Conservation (phyloP, 2,113 vertebrate genomes). For the Lepus americanus region DNA sequence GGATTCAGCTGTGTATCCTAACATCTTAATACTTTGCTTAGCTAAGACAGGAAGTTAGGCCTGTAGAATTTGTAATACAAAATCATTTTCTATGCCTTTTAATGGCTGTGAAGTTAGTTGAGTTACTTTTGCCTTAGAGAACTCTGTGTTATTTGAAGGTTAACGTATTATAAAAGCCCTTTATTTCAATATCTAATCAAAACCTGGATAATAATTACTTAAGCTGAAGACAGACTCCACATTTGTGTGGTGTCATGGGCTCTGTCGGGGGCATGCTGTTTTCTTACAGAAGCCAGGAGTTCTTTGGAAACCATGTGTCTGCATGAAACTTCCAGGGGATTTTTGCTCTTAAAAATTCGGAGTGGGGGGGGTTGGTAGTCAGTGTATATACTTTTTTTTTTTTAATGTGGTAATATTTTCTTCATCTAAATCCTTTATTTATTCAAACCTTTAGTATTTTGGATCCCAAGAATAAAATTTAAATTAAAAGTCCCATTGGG, state of each 20-base stretch:
- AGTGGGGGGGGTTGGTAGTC: background rate
- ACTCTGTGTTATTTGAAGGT: background rate
- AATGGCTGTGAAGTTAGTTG: background rate
- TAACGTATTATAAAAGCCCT: background rate
- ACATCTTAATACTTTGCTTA: background rate
- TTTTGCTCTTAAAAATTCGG: background rate
- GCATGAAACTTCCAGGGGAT: background rate
- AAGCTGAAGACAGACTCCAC: background rate
- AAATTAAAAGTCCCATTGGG: background rate
- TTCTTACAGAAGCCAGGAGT: background rate
- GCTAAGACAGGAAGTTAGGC: background rate
- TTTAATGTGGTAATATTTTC: background rate
- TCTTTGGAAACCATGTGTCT: background rate
- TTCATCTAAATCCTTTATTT: background rate
- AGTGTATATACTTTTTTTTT: background rate
- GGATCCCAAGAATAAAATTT: conserved; percentile 10
- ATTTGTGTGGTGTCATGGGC: background rate
- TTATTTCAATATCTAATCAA: background rate
- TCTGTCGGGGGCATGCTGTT: background rate
- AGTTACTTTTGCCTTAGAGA: conserved; percentile 43
- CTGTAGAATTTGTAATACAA: background rate
- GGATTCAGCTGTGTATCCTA: background rate
- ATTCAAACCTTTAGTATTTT: conserved; percentile 9
- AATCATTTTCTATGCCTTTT: conserved; percentile 1
- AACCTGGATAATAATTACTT: background rate